Conservation (phyloP, 2,797 vertebrate species). For the Percopsis omiscomaycus region DNA sequence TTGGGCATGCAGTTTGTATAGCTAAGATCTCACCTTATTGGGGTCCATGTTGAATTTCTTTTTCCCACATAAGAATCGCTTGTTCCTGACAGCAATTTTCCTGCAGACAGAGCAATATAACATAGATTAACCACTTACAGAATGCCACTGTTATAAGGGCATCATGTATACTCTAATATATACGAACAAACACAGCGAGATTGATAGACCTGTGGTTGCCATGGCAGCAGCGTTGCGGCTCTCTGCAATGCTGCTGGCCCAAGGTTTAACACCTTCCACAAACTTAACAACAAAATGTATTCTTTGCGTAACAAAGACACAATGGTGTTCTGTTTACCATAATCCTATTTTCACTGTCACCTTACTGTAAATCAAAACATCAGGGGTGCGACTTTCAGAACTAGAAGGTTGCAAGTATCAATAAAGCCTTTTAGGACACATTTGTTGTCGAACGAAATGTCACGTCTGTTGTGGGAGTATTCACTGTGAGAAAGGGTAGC, state of each 20-base stretch:
- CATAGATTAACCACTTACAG: not conserved
- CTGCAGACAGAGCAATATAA: conserved; percentile 61
- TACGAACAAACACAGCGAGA: not conserved
- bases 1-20: not conserved
- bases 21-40: conserved; percentile 74
- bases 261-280: conserved; percentile 13
- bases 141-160: not conserved
- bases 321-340: no score
- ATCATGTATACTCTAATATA: not conserved
- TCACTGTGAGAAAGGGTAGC: not conserved
- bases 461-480: not conserved
- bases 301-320: not conserved
- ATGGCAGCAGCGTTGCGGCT: not conserved
- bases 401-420: not conserved
- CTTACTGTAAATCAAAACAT: no score
- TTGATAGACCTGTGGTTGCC: conserved; percentile 4
- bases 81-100: conserved; percentile 77
- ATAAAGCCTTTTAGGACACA: not conserved
- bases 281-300: not conserved
- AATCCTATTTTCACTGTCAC: no score
- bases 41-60: conserved; percentile 97
- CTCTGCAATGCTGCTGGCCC: no score
- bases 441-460: not conserved
- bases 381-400: not conserved
- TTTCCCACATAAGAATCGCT: conserved; percentile 80